Conservation (phyloP, 2,113 vertebrate species). For the Takifugu flavidus region DNA sequence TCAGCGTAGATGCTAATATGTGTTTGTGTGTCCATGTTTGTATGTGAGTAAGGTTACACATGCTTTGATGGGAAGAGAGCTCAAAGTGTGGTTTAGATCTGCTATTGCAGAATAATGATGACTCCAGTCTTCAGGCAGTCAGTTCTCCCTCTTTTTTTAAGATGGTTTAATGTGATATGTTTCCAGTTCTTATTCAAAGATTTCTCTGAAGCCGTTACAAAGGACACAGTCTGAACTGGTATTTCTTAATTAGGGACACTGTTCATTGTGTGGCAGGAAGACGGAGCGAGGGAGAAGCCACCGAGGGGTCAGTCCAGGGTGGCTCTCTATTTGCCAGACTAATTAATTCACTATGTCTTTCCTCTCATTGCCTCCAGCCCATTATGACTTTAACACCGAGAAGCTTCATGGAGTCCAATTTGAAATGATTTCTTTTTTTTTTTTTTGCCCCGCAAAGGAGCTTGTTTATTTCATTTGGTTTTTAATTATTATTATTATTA, state of each 20-base stretch:
- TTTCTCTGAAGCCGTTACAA: slow-evolving; percentile 82
- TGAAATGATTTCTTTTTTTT: slow-evolving; percentile 38
- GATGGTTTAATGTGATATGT: slow-evolving; percentile 67
- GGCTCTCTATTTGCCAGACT: slow-evolving; percentile 86
- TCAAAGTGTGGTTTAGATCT: not conserved
- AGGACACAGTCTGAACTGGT: slow-evolving; percentile 69
- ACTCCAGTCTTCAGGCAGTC: too few relatives aligned
- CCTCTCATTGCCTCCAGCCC: slow-evolving; percentile 81
- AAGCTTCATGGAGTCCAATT: slow-evolving; percentile 54
- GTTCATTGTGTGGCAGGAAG: slow-evolving; percentile 84
- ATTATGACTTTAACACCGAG: slow-evolving; percentile 79
- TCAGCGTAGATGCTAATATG: slow-evolving; percentile 41
- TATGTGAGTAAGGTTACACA: slow-evolving; percentile 14
- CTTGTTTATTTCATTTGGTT: not conserved
- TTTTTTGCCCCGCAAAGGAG: too few relatives aligned
- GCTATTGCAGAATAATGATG: not conserved
- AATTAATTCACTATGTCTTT: slow-evolving; percentile 94
- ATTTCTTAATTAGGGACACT: slow-evolving; percentile 93
- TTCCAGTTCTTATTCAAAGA: slow-evolving; percentile 77
- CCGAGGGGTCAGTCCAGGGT: slow-evolving; percentile 84
- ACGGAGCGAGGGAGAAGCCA: slow-evolving; percentile 76
- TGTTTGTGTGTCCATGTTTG: slow-evolving; percentile 1
- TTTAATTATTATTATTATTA: not conserved
- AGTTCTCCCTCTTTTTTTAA: not conserved
- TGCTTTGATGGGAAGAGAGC: slow-evolving; percentile 11